Percentiles rank a stretch among this genome's conserved stretches.
Evolutionary conservation across 2,888 invertebrate species (phyloP).

Genomic region (Dichetophora obliterata): DNA sequence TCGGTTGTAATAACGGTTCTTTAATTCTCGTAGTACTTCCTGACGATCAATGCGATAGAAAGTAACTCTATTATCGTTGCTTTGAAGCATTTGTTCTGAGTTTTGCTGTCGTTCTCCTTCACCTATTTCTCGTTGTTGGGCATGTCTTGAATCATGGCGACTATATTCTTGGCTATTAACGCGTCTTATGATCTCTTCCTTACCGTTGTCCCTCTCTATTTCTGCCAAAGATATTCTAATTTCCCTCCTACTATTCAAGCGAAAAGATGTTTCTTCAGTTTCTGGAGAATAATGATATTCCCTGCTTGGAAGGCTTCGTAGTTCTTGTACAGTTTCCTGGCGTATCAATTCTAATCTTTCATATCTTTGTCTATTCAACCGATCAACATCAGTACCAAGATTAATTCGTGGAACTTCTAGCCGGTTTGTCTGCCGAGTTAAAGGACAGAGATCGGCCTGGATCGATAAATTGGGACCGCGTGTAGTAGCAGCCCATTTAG

Average conservation of each 20-base stretch:
- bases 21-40: neutral
- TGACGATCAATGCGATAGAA: neutral
- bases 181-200: neutral
- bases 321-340: neutral
- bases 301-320: neutral
- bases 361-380: neutral
- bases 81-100: neutral
- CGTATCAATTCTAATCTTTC: neutral
- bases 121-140: neutral
- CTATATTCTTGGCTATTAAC: neutral
- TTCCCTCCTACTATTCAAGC: neutral
- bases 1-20: neutral
- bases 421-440: too few species aligned
- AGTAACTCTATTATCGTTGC: neutral
- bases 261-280: neutral
- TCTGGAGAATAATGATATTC: neutral
- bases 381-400: too few species aligned
- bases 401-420: too few species aligned
- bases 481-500: conserved; percentile 13
- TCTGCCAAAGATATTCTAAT: neutral
- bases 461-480: neutral
- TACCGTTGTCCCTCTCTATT: neutral
- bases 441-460: too few species aligned
- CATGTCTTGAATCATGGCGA: neutral
- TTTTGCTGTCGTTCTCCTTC: neutral